Evolutionary conservation across 2,113 vertebrate genomes (phyloP).

Genomic region (Sylvietta virens): DNA sequence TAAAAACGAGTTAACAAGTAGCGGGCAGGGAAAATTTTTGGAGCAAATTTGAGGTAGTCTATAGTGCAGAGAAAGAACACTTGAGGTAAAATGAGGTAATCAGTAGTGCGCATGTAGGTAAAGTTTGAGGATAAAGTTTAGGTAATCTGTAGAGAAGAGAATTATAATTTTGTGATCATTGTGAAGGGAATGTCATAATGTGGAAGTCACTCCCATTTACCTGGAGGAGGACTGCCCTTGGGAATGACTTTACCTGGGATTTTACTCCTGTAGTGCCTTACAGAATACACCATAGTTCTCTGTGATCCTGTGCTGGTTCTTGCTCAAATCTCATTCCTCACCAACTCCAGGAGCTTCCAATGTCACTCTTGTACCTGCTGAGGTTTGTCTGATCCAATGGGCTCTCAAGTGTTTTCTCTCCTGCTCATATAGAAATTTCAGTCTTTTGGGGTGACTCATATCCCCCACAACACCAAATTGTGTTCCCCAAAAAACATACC

Average conservation of each 20-base stretch:
- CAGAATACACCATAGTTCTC: accelerated
- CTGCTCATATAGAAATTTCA: neutral
- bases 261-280: neutral
- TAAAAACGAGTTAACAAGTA: neutral
- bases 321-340: neutral
- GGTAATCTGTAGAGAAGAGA: too few relatives aligned
- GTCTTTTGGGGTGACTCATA: neutral
- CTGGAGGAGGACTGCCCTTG: neutral
- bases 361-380: neutral
- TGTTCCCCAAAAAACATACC: neutral
- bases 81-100: neutral
- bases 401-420: neutral
- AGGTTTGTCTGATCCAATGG: neutral
- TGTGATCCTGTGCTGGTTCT: neutral
- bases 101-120: accelerated
- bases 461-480: accelerated
- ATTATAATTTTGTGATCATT: neutral
- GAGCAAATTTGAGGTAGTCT: neutral
- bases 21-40: neutral
- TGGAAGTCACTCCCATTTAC: neutral
- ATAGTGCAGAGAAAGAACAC: neutral
- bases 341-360: neutral
- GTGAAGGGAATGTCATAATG: neutral
- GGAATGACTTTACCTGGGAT: neutral
- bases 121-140: neutral